Percentiles rank a stretch among this genome's conserved stretches.
phyloP scores from a whole-genome alignment of 2,888 invertebrate species.

The Latrodectus hesperus region DNA sequence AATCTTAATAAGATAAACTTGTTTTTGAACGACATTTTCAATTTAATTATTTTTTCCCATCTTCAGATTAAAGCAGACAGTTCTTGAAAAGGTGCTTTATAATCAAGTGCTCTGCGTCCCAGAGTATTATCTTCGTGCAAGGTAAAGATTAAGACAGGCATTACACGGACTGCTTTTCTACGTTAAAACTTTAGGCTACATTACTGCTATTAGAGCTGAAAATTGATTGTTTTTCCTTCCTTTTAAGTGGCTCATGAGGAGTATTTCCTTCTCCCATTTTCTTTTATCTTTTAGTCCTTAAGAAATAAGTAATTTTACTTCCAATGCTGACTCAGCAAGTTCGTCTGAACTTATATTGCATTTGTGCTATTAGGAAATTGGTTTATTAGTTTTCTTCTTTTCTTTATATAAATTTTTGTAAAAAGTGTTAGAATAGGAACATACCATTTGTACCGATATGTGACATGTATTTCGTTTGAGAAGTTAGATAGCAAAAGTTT shows the following conservation, averaged over 20 bases:
- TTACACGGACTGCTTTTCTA: not conserved
- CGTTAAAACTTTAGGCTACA: too few species aligned
- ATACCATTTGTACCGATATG: too few species aligned
- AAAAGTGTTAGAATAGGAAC: too few species aligned
- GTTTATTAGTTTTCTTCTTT: too few species aligned
- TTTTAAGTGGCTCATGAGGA: conserved; percentile 7
- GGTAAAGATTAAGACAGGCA: conserved; percentile 20
- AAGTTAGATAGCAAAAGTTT: too few species aligned
- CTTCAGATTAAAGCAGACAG: conserved; percentile 27
- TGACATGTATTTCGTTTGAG: too few species aligned
- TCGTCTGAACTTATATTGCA: too few species aligned
- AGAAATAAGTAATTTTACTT: not conserved
- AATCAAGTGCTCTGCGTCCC: conserved; percentile 21
- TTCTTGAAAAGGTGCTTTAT: conserved; percentile 14
- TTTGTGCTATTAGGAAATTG: too few species aligned
- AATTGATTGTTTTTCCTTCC: not conserved
- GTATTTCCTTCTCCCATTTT: not conserved
- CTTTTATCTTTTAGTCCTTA: not conserved
- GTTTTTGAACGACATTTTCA: not conserved
- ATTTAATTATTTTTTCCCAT: conserved; percentile 37
- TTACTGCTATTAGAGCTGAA: too few species aligned
- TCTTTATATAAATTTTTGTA: too few species aligned
- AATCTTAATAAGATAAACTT: conserved; percentile 9
- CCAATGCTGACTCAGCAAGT: too few species aligned
- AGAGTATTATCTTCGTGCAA: conserved; percentile 7